Conservation (phyloP, 2,888 invertebrate genomes). For the Heteromyza rotundicornis region DNA sequence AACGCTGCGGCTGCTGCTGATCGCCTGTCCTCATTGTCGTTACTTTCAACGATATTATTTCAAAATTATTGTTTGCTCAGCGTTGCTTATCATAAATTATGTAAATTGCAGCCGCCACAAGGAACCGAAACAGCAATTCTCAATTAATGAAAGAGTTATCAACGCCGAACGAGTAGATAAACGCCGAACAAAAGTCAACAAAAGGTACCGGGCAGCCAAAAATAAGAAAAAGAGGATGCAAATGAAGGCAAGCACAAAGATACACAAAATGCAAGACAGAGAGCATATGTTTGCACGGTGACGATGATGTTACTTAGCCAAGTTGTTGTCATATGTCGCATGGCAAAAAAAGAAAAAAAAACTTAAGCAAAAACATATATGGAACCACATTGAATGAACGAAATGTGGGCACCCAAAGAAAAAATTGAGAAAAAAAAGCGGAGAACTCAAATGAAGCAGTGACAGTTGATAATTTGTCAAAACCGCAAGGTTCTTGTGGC, state of each 20-base stretch:
- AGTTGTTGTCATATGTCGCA: not conserved
- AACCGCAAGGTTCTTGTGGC: no score
- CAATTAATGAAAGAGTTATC: slow-evolving; percentile 56
- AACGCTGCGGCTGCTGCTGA: no score
- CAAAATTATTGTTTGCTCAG: slow-evolving; percentile 60
- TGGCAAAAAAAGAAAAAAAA: no score
- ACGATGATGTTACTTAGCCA: not conserved
- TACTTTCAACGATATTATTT: slow-evolving; percentile 43
- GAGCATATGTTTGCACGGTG: no score
- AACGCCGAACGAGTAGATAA: slow-evolving; percentile 40
- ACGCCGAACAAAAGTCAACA: slow-evolving; percentile 25
- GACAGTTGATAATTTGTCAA: slow-evolving; percentile 61
- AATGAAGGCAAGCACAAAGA: no score
- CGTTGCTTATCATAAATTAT: slow-evolving; percentile 61
- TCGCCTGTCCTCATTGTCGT: not conserved
- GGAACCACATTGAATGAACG: no score
- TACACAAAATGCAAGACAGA: no score
- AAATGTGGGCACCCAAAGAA: no score
- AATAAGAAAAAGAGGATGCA: no score
- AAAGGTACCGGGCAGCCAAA: not conserved
- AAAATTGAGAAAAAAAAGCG: no score
- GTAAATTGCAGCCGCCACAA: slow-evolving; percentile 53
- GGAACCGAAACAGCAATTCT: slow-evolving; percentile 52
- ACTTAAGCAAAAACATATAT: no score
- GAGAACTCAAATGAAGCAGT: slow-evolving; percentile 54